These are phyloP conservation scores for Phaenicophaeus curvirostris DNA, from an alignment of 2,797 vertebrate species.

Conservation along the genomic window DNA sequence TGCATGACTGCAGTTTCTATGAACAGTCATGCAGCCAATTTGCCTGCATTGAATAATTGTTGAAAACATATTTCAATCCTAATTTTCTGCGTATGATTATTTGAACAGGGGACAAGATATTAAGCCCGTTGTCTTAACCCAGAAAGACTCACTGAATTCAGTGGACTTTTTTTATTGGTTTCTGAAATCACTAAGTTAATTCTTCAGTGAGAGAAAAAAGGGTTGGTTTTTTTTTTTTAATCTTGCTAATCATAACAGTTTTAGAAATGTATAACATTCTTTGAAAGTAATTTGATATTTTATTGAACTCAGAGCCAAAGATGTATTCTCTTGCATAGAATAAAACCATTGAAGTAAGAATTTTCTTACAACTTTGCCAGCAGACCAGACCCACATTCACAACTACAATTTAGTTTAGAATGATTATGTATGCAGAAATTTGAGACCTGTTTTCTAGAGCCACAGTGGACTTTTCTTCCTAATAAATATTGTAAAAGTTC, in stretches of 20 bases:
- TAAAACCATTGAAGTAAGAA: neutral
- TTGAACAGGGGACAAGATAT: neutral
- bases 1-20: neutral
- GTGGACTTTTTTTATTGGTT: neutral
- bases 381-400: neutral
- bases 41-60: neutral
- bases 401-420: neutral
- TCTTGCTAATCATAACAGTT: neutral
- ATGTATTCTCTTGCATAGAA: neutral
- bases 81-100: neutral
- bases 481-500: neutral
- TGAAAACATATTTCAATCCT: neutral
- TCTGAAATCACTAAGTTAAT: neutral
- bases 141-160: neutral
- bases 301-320: neutral
- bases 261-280: neutral
- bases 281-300: neutral
- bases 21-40: neutral
- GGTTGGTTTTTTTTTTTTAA: neutral
- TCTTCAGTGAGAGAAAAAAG: neutral
- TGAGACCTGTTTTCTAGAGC: neutral
- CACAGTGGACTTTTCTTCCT: neutral
- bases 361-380: neutral
- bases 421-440: neutral
- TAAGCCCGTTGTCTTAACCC: neutral